A percentile compares a stretch with the other conserved stretches of the same genome.
Conservation (phyloP, 2,888 invertebrate species). For the Drosophila leonis region DNA sequence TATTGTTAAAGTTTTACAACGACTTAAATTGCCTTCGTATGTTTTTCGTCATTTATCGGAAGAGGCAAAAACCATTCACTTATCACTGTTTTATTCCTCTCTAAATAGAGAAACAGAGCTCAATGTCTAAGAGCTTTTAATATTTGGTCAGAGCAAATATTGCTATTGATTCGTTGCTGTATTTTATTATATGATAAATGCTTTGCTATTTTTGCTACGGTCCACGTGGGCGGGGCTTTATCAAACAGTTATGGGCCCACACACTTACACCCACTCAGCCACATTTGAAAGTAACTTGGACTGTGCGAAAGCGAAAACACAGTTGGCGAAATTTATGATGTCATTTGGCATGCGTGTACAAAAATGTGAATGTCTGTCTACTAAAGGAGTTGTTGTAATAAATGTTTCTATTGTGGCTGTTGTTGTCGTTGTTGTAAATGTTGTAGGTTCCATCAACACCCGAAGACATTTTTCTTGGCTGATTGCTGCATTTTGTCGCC, state of each 20-base stretch:
- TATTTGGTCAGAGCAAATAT: constrained; percentile 6
- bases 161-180: constrained; percentile 12
- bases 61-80: not conserved
- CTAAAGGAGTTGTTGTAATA: constrained; percentile 34
- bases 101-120: not conserved
- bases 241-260: constrained; percentile 49
- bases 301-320: constrained; percentile 19
- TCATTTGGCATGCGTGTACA: constrained; percentile 79
- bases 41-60: not conserved
- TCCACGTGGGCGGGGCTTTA: constrained; percentile 39
- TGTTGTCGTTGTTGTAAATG: constrained; percentile 12
- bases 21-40: not conserved
- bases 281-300: constrained; percentile 10
- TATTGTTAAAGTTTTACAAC: not conserved
- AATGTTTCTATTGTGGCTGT: constrained; percentile 3
- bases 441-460: constrained; percentile 50
- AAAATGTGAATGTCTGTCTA: constrained; percentile 44
- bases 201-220: constrained; percentile 47
- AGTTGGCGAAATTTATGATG: constrained; percentile 71
- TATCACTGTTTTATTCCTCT: not conserved
- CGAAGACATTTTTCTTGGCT: constrained; percentile 60
- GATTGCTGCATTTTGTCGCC: constrained; percentile 75
- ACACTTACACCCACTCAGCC: not conserved
- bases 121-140: not conserved
- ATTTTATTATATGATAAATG: constrained; percentile 66